Percentiles rank a stretch among this genome's conserved stretches.
phyloP scores from a whole-genome alignment of 2,888 invertebrate species.

The Hyposoter didymator region DNA sequence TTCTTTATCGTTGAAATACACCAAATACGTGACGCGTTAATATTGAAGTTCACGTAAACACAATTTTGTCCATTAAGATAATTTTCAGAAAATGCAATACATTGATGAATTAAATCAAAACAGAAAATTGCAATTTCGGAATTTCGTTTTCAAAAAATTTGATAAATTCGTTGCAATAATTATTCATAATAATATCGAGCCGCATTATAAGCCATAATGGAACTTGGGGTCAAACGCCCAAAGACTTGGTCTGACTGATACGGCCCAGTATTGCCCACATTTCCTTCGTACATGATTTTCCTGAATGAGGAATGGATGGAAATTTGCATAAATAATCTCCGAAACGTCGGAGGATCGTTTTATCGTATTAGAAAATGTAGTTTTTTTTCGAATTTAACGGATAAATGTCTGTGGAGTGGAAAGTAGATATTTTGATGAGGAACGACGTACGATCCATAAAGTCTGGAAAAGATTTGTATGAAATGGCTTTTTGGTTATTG shows the following conservation, averaged over 20 bases:
- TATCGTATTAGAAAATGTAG: neutral
- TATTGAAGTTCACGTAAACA: neutral
- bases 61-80: neutral
- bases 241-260: too few species aligned
- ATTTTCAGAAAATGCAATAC: neutral
- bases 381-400: neutral
- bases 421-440: neutral
- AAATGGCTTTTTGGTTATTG: neutral
- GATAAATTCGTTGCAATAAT: too few species aligned
- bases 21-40: neutral
- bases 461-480: neutral
- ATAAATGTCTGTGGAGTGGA: neutral
- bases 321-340: neutral
- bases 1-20: neutral
- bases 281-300: neutral
- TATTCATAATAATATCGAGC: too few species aligned
- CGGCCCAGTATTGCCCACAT: too few species aligned
- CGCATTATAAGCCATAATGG: too few species aligned
- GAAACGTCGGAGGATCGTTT: neutral
- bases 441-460: neutral
- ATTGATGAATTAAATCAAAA: too few species aligned
- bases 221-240: too few species aligned
- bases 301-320: neutral
- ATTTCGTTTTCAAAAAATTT: neutral
- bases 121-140: too few species aligned